Percentiles rank a stretch among this genome's conserved stretches.
Evolutionary conservation across 2,888 invertebrate genomes (phyloP).

Genomic region (Holacanthella duospinosa): DNA sequence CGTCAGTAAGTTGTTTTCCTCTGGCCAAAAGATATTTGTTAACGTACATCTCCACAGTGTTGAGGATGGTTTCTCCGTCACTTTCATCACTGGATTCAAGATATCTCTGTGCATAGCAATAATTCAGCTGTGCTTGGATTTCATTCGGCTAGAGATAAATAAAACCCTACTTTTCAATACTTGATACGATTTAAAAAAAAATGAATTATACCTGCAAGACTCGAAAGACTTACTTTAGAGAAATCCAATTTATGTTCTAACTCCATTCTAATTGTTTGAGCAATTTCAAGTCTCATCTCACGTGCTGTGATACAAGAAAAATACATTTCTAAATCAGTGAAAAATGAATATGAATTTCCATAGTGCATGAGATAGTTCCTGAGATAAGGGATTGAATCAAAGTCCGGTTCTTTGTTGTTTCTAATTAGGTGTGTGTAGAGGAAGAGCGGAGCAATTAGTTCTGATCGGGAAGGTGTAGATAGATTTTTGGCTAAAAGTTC

Average conservation of each 20-base stretch:
- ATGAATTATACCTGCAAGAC: too few relatives aligned
- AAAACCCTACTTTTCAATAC: not conserved
- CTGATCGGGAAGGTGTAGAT: not conserved
- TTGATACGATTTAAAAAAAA: not conserved
- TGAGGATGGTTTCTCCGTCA: not conserved
- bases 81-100: not conserved
- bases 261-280: not conserved
- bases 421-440: not conserved
- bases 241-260: not conserved
- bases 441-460: not conserved
- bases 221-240: not conserved
- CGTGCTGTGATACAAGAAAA: not conserved
- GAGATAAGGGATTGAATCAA: conserved; percentile 15
- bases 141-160: conserved; percentile 10
- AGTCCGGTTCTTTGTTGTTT: conserved; percentile 2
- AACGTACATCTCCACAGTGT: not conserved
- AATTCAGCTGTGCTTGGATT: conserved; percentile 18
- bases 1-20: conserved; percentile 3
- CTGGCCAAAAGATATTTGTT: conserved; percentile 9
- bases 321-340: conserved; percentile 11
- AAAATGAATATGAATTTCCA: conserved; percentile 12
- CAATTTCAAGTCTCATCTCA: not conserved
- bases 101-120: conserved; percentile 12
- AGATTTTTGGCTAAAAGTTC: not conserved
- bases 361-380: conserved; percentile 8